phyloP scores from a whole-genome alignment of 1,140 invertebrate species.

The Lineus longissimus region DNA sequence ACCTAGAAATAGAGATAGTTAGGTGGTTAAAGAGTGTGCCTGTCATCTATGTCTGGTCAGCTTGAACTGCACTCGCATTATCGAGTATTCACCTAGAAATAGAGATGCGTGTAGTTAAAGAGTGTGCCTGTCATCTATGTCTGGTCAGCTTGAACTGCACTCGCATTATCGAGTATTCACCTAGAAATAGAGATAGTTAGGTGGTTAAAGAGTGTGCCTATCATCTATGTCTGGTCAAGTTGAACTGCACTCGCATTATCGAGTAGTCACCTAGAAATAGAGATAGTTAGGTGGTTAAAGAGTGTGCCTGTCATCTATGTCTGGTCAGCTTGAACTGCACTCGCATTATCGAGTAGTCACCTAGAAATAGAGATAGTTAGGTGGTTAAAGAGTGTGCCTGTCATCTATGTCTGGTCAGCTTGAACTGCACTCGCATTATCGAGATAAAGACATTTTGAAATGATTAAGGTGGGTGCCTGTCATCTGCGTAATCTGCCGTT shows the following conservation, averaged over 20 bases:
- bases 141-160: slow-evolving; percentile 25
- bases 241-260: slow-evolving; percentile 19
- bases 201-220: slow-evolving; percentile 20
- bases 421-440: slow-evolving; percentile 19
- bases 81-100: slow-evolving; percentile 13
- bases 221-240: slow-evolving; percentile 25
- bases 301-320: too few species aligned
- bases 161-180: slow-evolving; percentile 14
- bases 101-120: too few species aligned
- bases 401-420: slow-evolving; percentile 26
- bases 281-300: too few species aligned
- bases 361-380: too few species aligned
- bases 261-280: slow-evolving; percentile 14
- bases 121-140: too few species aligned
- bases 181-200: background rate
- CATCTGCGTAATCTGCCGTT: too few species aligned
- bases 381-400: slow-evolving; percentile 22
- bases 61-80: slow-evolving; percentile 20
- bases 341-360: slow-evolving; percentile 13
- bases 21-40: slow-evolving; percentile 22
- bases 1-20: too few species aligned
- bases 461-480: slow-evolving; percentile 21
- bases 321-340: slow-evolving; percentile 25
- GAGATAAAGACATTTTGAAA: too few species aligned
- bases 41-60: slow-evolving; percentile 27